Conservation (phyloP, 2,797 vertebrate genomes). For the Paguma larvata region DNA sequence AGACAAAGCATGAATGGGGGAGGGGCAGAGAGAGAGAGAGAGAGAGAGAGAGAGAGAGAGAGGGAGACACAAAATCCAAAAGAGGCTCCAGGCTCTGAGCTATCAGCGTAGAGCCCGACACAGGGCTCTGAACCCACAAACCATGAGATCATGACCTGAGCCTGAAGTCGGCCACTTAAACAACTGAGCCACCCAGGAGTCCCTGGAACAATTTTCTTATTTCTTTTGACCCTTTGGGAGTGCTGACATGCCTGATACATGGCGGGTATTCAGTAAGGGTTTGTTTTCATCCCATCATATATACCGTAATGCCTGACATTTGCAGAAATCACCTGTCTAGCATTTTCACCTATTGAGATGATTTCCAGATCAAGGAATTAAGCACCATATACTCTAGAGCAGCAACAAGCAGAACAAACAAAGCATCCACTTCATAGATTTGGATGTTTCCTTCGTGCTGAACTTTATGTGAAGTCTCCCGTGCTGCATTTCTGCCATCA, state of each 20-base stretch:
- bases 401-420: not conserved
- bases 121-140: no score
- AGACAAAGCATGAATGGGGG: no score
- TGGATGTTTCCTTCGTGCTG: not conserved
- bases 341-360: not conserved
- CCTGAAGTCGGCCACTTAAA: no score
- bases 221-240: not conserved
- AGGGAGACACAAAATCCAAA: no score
- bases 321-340: not conserved
- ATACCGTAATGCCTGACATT: not conserved
- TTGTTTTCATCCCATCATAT: not conserved
- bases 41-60: no score
- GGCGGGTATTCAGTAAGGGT: not conserved
- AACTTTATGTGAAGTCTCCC: not conserved
- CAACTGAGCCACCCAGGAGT: no score
- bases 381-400: not conserved
- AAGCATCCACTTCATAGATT: not conserved
- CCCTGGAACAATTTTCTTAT: not conserved
- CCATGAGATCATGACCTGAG: no score
- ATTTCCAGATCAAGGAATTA: conserved; percentile 22
- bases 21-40: no score
- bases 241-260: not conserved
- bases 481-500: not conserved
- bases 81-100: no score
- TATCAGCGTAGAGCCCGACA: no score